Evolutionary conservation across 2,113 vertebrate species (phyloP), one percentile per base, ranked within the genome.

Genomic region (Kryptolebias marmoratus): DNA sequence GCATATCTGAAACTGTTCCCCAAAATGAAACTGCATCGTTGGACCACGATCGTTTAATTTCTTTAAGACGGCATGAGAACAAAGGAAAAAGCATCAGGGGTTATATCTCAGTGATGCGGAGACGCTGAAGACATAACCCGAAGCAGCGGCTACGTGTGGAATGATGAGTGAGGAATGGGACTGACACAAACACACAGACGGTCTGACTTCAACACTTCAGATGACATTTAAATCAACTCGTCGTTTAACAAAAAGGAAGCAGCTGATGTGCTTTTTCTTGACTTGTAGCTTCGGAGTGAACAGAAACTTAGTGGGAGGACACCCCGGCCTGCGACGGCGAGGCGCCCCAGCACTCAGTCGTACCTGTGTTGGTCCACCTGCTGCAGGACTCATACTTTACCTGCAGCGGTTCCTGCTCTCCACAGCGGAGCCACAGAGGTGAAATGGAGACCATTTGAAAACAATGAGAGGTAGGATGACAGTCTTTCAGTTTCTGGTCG

Each of bases 381-480:
- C 70, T 71, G 66, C 73, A 75, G 68, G 47, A 52, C 58, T 50
- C 39, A 55, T 0, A 64, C 56, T 75, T 42, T 14, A 52, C 67
- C 27, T 0, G 39, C 47, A 76, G 77, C 48, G 2, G 67, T 73
- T 58, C 18, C 0, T 54, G 68, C 27, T 66, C 32, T 47, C 16
- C 36, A 50, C 53, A 11, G 53, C 18, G 12, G 60, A 5, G 66
- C 39, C 66, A 75, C 76, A 54, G 11, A 61, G 31, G 44, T 83
- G 67, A 85, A 82, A 88, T 75, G 70, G 82, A 77, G 74, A 87
- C 16, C 55, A 60, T 67, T 70, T 75, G 63, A 79, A 86, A 74
- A 85, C 75, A 66, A 91, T 88, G 88, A 90, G 90, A 91, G 91
- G 89, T 91, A 90, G 88, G 83, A 89, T 86, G 86, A 88, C 67